Percentiles rank a stretch among this genome's conserved stretches.
Evolutionary conservation across 2,797 vertebrate species (phyloP).

Genomic region (Macroramphosus scolopax): DNA sequence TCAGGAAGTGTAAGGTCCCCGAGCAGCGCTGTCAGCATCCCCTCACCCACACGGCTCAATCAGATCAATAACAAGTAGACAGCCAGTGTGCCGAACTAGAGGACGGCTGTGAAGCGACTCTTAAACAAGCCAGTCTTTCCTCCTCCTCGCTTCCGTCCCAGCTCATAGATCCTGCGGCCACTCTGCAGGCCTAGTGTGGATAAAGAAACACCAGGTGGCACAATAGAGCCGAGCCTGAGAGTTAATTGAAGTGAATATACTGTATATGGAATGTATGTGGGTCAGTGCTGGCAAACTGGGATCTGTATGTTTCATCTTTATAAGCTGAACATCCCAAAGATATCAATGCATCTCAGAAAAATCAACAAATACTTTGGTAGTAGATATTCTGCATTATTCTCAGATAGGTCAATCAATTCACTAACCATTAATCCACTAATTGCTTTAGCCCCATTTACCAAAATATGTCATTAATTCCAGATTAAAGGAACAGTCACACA

Average conservation of each 20-base stretch:
- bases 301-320: conserved; percentile 4
- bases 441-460: too few relatives aligned
- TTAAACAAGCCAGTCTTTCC: conserved; percentile 11
- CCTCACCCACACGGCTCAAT: conserved; percentile 49
- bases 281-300: neutral
- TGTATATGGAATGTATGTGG: neutral
- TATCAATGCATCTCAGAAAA: too few relatives aligned
- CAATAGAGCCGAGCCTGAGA: conserved; percentile 46
- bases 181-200: conserved; percentile 12
- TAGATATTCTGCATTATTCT: too few relatives aligned
- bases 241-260: conserved; percentile 19
- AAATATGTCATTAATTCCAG: too few relatives aligned
- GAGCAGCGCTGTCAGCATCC: conserved; percentile 56
- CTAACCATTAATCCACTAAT: too few relatives aligned
- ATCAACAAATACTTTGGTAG: too few relatives aligned
- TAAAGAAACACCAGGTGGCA: conserved; percentile 60
- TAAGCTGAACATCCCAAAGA: too few relatives aligned
- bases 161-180: neutral
- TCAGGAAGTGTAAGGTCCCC: conserved; percentile 44
- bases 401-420: too few relatives aligned
- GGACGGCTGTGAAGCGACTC: conserved; percentile 20
- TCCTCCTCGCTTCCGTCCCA: conserved; percentile 10
- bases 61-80: conserved; percentile 55
- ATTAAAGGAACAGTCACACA: too few relatives aligned
- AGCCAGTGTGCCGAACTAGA: conserved; percentile 26